Evolutionary conservation across 2,113 vertebrate genomes (phyloP).

Genomic region (Salvelinus alpinus): DNA sequence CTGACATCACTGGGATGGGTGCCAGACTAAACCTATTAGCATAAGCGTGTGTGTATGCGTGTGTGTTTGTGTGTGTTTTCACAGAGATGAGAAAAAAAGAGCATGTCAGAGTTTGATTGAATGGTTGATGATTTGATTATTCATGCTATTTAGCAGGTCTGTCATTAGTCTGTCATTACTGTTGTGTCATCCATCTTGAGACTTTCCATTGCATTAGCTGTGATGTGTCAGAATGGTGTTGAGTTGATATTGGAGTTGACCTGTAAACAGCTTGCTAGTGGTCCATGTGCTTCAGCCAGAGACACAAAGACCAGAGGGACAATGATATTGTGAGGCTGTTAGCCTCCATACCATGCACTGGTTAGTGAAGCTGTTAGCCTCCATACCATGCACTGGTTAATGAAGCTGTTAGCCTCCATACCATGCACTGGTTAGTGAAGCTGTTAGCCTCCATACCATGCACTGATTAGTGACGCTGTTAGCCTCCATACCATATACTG

Average conservation of each 20-base stretch:
- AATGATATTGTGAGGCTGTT: too few relatives aligned
- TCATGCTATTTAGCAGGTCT: too few relatives aligned
- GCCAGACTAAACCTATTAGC: slow-evolving; percentile 71
- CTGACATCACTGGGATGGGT: slow-evolving; percentile 63
- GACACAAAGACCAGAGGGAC: not conserved
- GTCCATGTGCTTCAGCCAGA: not conserved
- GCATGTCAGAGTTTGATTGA: not conserved
- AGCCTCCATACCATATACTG: too few relatives aligned
- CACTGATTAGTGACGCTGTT: too few relatives aligned
- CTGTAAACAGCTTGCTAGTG: slow-evolving; percentile 1
- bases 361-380: too few relatives aligned
- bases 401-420: too few relatives aligned
- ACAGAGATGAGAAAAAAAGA: too few relatives aligned
- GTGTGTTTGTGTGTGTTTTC: slow-evolving; percentile 29
- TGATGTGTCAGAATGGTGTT: not conserved
- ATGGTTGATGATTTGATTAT: not conserved
- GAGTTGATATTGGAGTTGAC: not conserved
- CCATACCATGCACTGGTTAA: too few relatives aligned
- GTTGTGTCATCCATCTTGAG: not conserved
- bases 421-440: too few relatives aligned
- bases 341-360: too few relatives aligned
- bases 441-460: too few relatives aligned
- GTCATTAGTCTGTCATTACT: not conserved
- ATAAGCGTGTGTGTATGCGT: slow-evolving; percentile 16
- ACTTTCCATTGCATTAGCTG: not conserved